phyloP scores from a whole-genome alignment of 2,113 vertebrate species.

The Psophia crepitans region DNA sequence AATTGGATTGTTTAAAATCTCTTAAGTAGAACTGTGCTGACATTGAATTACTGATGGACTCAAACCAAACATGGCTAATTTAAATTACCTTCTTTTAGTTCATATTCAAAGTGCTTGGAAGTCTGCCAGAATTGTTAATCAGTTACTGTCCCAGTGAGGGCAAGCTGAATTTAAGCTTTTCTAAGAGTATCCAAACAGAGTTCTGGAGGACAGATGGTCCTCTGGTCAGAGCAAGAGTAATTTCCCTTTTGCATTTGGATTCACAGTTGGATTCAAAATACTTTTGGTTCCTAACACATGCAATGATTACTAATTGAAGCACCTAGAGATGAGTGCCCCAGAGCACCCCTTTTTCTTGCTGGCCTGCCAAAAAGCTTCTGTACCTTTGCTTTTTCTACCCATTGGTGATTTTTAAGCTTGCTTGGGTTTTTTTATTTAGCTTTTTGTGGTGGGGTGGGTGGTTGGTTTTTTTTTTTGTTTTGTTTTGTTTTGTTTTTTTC shows the following conservation, averaged over 20 bases:
- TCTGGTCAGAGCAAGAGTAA: neutral
- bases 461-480: no score
- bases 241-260: neutral
- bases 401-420: neutral
- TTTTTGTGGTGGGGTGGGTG: no score
- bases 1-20: neutral
- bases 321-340: neutral
- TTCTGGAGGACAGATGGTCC: neutral
- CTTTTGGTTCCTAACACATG: neutral
- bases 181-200: neutral
- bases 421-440: no score
- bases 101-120: neutral
- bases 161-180: neutral
- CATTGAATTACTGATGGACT: neutral
- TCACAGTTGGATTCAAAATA: neutral
- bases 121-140: neutral
- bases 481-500: no score
- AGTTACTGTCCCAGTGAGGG: neutral
- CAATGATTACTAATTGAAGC: neutral
- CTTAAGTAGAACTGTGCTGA: neutral
- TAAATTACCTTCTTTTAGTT: neutral
- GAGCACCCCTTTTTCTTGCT: neutral
- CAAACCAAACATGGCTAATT: neutral
- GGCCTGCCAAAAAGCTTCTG: neutral
- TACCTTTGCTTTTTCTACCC: neutral